phyloP scores from a whole-genome alignment of 2,888 invertebrate species.

The Ypsolopha scabrella region DNA sequence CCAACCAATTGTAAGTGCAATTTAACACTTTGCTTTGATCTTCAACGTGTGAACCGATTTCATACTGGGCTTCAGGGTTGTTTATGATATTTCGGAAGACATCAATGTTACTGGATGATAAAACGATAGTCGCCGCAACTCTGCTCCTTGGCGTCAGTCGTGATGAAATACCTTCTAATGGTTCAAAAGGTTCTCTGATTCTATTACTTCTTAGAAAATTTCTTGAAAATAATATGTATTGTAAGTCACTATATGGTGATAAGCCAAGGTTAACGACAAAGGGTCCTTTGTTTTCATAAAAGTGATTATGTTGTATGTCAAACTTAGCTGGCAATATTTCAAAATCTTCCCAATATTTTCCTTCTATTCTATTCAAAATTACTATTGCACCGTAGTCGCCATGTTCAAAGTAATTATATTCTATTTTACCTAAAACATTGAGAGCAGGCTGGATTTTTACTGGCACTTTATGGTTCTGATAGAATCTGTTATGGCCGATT shows the following conservation, averaged over 20 bases:
- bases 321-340: constrained; percentile 79
- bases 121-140: constrained; percentile 92
- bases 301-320: constrained; percentile 87
- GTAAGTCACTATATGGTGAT: constrained; percentile 87
- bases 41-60: constrained; percentile 94
- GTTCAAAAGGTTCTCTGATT: constrained; percentile 87
- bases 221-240: constrained; percentile 85
- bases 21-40: constrained; percentile 96
- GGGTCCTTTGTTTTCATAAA: constrained; percentile 87
- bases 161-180: constrained; percentile 72
- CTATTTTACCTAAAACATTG: constrained; percentile 81
- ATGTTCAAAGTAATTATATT: constrained; percentile 89
- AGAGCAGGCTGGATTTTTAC: constrained; percentile 85
- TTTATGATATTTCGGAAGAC: constrained; percentile 92
- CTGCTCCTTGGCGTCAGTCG: constrained; percentile 88
- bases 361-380: constrained; percentile 80
- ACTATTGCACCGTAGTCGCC: constrained; percentile 87
- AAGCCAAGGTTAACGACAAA: constrained; percentile 91
- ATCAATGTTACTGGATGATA: constrained; percentile 91
- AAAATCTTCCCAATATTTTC: constrained; percentile 80
- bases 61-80: constrained; percentile 91
- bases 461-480: constrained; percentile 79
- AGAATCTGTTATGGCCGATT: constrained; percentile 89
- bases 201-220: constrained; percentile 90
- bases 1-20: constrained; percentile 95